A percentile compares a stretch with the other conserved stretches of the same genome.
phyloP scores from a whole-genome alignment of 2,113 vertebrate species.

The Ammodytes marinus region DNA sequence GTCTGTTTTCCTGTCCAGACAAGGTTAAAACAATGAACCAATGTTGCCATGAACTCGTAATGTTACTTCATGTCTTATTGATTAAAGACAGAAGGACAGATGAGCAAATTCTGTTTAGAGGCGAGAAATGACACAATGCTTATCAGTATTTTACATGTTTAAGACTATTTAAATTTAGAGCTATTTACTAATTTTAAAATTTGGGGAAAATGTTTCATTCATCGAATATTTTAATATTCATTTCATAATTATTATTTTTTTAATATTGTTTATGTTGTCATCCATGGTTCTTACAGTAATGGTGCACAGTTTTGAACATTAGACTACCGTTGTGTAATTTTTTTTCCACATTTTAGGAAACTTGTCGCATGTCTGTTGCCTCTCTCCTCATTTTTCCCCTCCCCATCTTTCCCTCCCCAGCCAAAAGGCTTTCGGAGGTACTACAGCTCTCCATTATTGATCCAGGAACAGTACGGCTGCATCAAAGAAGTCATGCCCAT shows the following conservation, averaged over 20 bases:
- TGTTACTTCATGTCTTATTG: too few species aligned
- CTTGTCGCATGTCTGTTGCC: conserved; percentile 28
- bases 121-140: not conserved
- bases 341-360: not conserved
- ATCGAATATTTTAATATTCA: not conserved
- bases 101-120: not conserved
- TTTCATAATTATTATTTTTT: not conserved
- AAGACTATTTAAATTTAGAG: too few species aligned
- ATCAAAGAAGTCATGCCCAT: conserved; percentile 99
- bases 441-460: conserved; percentile 97
- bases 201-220: not conserved
- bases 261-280: not conserved
- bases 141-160: not conserved
- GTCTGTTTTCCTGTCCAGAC: not conserved
- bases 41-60: not conserved
- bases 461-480: conserved; percentile 97
- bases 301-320: not conserved
- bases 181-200: too few species aligned
- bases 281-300: not conserved
- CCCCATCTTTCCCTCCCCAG: conserved; percentile 79
- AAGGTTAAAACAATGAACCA: not conserved
- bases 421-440: conserved; percentile 99
- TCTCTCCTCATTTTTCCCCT: conserved; percentile 34
- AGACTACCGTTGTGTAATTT: not conserved
- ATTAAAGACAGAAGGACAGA: not conserved